Percentiles rank a stretch among this genome's conserved stretches.
Evolutionary conservation across 2,797 vertebrate species (phyloP).

Genomic region (Spizella passerina): DNA sequence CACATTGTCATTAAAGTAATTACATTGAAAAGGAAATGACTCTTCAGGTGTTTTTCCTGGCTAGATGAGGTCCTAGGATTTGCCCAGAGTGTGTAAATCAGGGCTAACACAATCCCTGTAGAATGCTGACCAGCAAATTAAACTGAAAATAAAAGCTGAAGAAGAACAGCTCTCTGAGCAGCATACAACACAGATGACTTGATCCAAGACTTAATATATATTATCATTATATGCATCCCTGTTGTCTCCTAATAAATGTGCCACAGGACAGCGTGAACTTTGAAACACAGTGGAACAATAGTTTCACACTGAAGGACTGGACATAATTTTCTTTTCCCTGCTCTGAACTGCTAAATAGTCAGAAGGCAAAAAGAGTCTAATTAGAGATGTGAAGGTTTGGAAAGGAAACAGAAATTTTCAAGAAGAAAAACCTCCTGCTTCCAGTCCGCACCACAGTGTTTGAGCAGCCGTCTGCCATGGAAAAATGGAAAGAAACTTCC

Average conservation of each 20-base stretch:
- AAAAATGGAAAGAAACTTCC: not conserved
- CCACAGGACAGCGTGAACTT: not conserved
- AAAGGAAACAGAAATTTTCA: not conserved
- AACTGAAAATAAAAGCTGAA: not conserved
- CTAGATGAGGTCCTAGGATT: not conserved
- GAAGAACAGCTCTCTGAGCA: not conserved
- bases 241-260: not conserved
- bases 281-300: not conserved
- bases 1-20: conserved; percentile 34
- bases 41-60: not conserved
- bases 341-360: not conserved
- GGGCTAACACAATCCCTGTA: not conserved
- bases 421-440: not conserved
- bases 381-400: not conserved
- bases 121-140: not conserved
- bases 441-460: not conserved
- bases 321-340: not conserved
- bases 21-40: conserved; percentile 42
- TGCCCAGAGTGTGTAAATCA: not conserved
- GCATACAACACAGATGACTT: not conserved
- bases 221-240: not conserved
- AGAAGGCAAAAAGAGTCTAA: not conserved
- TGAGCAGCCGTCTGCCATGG: not conserved
- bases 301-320: not conserved
- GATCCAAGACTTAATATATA: not conserved